Evolutionary conservation across 1,140 invertebrate genomes (phyloP), one percentile per base, ranked within the genome.

Genomic region (Drosophila bocqueti): DNA sequence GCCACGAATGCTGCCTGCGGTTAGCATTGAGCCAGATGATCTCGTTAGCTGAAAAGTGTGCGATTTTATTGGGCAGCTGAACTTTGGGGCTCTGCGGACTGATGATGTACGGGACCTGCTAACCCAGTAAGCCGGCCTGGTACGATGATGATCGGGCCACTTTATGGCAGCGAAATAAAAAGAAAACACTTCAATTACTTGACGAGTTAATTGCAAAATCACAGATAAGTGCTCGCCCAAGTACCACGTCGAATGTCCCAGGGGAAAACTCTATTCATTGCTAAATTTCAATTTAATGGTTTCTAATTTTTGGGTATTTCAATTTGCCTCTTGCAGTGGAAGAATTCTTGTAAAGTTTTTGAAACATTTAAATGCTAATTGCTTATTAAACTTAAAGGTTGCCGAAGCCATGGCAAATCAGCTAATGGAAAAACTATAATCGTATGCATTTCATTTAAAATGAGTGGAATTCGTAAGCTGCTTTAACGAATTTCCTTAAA

Each of bases 21-120:
- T 79, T 79, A 79, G 67, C 76, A 79, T 79, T 79, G 76, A 79
- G 75, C 67, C 36, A 66, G 59, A 68, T 79, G 74, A 61, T 77
- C 67, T 75, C 69, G 66, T 79, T 68, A 67, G 57, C 50, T 34
- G 36, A 79, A 71, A 57, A 79, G 31, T 71, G 36, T 79, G 66
- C 29, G 57, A 58, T 58, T 63, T 62, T 61, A 78, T 69, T 61
- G 11, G 75, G 29, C 49, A 49, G 50, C 42, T 61, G 67, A 60
- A 60, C 54, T 73, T 61, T 50, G 29, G 15, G 16, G 21, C 16
- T 43, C 26, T 13, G n/a, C 62, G 18, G 21, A 11, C 43, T 45
- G 57, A 62, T 65, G 40, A 65, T 65, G 10, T 43, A 21, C 57
- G 24, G 58, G 58, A 62, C 58, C 40, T 43, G 63, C 21, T 65